Evolutionary conservation across 2,113 vertebrate species (phyloP).

Genomic region (Pavo muticus): DNA sequence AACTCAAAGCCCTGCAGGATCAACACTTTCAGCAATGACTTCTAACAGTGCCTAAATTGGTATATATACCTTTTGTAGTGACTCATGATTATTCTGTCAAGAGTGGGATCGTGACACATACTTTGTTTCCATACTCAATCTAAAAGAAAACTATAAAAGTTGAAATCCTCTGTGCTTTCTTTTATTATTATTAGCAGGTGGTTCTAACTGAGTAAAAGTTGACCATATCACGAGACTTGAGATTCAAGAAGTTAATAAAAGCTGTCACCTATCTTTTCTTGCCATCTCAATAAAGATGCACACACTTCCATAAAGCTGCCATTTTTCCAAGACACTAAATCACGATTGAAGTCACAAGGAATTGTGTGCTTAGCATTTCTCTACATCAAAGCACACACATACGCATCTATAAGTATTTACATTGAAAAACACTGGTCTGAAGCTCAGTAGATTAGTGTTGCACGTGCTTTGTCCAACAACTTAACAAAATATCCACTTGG

Average conservation of each 20-base stretch:
- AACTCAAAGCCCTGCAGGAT: not conserved
- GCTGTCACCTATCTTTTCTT: not conserved
- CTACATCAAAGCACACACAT: not conserved
- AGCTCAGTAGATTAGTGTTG: not conserved
- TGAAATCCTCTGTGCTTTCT: not conserved
- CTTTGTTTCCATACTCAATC: not conserved
- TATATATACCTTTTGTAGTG: not conserved
- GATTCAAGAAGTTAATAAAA: not conserved
- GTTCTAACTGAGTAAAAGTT: not conserved
- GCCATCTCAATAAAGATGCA: fast-evolving
- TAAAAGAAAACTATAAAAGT: not conserved
- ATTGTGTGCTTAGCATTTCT: not conserved
- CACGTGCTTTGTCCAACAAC: not conserved
- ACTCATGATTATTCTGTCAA: not conserved
- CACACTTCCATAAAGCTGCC: not conserved
- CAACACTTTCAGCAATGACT: not conserved
- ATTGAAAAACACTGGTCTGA: not conserved
- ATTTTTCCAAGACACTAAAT: not conserved
- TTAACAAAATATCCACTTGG: not conserved
- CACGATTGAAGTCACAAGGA: not conserved
- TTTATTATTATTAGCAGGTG: not conserved
- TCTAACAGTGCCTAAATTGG: not conserved
- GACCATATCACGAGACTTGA: not conserved
- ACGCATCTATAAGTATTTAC: not conserved
- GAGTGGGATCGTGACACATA: not conserved